Base-by-base conservation (phyloP, 1,140 invertebrate genomes). In the Drosophila sechellia region DNA sequence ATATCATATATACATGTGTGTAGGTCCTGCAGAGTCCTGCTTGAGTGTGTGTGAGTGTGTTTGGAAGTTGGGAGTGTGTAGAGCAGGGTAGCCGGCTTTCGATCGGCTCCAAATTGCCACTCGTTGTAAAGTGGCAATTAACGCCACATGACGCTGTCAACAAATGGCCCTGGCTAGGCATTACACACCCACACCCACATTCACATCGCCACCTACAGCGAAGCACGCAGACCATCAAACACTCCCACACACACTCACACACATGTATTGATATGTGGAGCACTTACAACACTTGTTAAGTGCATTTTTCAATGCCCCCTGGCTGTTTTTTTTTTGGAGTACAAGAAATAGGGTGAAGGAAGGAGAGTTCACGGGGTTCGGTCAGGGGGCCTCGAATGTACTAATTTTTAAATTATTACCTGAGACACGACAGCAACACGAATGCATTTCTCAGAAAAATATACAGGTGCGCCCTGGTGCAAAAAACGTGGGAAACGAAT, bases 71-170 rank as follows among this genome's bases (percentile, higher is more conserved):
- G 1, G 40, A 37, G 72, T 49, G 49, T 68, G 61, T 50, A 39
- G 42, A 15, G 45, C 13, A 13, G 4, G 13, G 42, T 34, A 75
- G 70, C 34, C 43, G 46, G 49, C 49, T 68, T 75, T 70, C 75
- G 75, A 77, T 77, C 75, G 74, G 56, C 49, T 70, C 56, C 74
- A 77, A 77, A 77, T 77, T 77, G 75, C 75, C 75, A 77, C 75
- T 77, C 75, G 75, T 70, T 77, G 75, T 76, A 77, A 77, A 77
- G 75, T 77, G 75, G 75, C 75, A 77, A 77, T 77, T 77, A 77
- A 77, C 75, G 75, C 75, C 75, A 77, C 73, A 77, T 77, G 75
- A 77, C 73, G 75, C 73, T 77, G 73, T 77, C 75, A 77, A 77
- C 75, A 77, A 77, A 69, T 76, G 74, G 74, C 73, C 71, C 42